Conservation (phyloP, 2,888 invertebrate species). For the Sarcophaga subvicina region DNA sequence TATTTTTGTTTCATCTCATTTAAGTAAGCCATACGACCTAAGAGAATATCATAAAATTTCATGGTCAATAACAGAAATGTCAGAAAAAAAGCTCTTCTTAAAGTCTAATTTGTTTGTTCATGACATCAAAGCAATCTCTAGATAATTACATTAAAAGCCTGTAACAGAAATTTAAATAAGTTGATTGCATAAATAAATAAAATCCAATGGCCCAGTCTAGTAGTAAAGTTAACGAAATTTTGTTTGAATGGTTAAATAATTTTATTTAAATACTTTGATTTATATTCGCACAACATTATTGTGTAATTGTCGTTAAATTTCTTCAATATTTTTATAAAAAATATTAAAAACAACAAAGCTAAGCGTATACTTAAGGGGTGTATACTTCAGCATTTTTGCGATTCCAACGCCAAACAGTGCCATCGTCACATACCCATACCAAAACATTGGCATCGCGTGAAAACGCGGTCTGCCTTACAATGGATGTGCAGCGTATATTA, state of each 20-base stretch:
- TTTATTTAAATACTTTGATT: constrained; percentile 39
- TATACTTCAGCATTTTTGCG: constrained; percentile 71
- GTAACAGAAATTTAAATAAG: background rate
- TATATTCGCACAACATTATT: constrained; percentile 30
- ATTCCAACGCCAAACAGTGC: constrained; percentile 98
- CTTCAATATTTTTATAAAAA: constrained; percentile 29
- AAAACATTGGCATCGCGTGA: constrained; percentile 93
- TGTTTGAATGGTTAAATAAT: background rate
- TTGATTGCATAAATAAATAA: background rate
- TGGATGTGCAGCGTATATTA: constrained; percentile 93
- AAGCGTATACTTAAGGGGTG: constrained; percentile 40
- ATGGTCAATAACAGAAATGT: no score
- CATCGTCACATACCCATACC: constrained; percentile 97
- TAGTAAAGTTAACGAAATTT: background rate
- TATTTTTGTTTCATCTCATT: background rate
- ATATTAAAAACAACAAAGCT: constrained; percentile 2
- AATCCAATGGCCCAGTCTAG: background rate
- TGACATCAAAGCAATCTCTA: no score
- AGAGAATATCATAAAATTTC: background rate
- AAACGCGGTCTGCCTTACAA: constrained; percentile 95
- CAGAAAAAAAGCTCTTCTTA: background rate
- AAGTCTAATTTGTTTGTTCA: no score
- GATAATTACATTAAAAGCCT: background rate
- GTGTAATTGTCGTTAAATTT: background rate
- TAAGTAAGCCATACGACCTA: background rate